Percentiles rank a stretch among this genome's conserved stretches.
These are phyloP conservation scores for Chloropsis hardwickii DNA, from an alignment of 2,113 vertebrate genomes.

Conservation along the genomic window DNA sequence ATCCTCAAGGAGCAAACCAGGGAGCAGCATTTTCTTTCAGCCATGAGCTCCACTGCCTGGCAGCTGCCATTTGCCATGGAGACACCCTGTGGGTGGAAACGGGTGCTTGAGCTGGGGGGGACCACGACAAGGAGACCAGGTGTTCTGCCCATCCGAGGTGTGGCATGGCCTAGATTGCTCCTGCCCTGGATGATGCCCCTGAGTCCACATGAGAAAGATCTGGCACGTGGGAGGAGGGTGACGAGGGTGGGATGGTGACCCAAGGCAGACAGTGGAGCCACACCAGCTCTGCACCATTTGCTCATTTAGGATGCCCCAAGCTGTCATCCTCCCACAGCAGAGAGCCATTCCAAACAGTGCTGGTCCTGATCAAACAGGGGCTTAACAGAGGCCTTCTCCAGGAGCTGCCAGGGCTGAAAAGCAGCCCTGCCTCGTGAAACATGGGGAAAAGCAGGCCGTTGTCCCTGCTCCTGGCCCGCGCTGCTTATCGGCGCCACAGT, in stretches of 20 bases:
- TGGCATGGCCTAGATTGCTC: not conserved
- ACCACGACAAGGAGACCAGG: fast-evolving
- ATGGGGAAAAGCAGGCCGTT: not conserved
- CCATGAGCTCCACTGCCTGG: fast-evolving
- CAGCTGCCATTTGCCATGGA: not conserved
- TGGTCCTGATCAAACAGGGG: not conserved
- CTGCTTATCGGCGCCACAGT: not conserved
- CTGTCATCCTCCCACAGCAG: not conserved
- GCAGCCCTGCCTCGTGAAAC: not conserved
- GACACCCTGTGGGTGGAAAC: not conserved
- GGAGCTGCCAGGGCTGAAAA: not conserved
- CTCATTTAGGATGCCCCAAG: not conserved
- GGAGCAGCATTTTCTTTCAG: not conserved
- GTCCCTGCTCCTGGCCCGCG: not conserved
- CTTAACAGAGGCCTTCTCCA: not conserved
- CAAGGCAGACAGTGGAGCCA: not conserved
- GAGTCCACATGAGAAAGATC: fast-evolving
- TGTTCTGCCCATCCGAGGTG: fast-evolving
- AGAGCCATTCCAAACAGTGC: not conserved
- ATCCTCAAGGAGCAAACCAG: not conserved
- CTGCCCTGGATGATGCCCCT: not conserved
- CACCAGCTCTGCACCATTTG: not conserved
- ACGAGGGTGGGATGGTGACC: fast-evolving
- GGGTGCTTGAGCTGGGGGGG: not conserved
- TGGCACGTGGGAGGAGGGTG: not conserved